Evolutionary conservation across 2,888 invertebrate genomes (phyloP).

Genomic region (Tetragonisca angustula): DNA sequence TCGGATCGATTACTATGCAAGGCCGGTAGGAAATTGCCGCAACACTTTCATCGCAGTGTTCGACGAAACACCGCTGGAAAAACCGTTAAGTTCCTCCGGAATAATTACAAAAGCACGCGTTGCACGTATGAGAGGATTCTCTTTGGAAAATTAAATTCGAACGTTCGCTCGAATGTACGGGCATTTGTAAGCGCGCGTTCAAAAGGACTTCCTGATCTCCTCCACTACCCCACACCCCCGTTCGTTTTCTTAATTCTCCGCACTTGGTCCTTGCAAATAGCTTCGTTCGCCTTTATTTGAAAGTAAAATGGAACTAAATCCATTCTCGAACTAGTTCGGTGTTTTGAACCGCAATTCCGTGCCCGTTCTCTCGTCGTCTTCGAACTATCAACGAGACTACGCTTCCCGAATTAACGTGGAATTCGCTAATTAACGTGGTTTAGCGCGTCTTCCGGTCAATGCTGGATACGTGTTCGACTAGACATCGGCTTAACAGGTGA

Average conservation of each 20-base stretch:
- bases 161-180: background rate
- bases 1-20: conserved; percentile 10
- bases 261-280: conserved; percentile 20
- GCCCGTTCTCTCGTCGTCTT: background rate
- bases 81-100: background rate
- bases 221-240: no score
- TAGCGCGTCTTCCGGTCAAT: background rate
- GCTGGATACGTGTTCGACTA: background rate
- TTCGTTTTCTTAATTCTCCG: conserved; percentile 28
- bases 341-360: conserved; percentile 9
- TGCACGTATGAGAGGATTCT: background rate
- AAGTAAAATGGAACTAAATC: conserved; percentile 26
- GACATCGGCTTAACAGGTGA: background rate
- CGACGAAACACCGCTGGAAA: background rate
- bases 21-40: background rate
- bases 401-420: no score
- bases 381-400: background rate
- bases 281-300: conserved; percentile 22
- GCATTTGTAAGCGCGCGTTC: background rate
- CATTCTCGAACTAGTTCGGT: conserved; percentile 6
- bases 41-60: background rate
- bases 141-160: background rate
- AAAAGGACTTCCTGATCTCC: background rate
- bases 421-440: conserved; percentile 15
- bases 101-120: background rate